phyloP scores from a whole-genome alignment of 1,140 invertebrate species.

The Palaemon carinicauda region DNA sequence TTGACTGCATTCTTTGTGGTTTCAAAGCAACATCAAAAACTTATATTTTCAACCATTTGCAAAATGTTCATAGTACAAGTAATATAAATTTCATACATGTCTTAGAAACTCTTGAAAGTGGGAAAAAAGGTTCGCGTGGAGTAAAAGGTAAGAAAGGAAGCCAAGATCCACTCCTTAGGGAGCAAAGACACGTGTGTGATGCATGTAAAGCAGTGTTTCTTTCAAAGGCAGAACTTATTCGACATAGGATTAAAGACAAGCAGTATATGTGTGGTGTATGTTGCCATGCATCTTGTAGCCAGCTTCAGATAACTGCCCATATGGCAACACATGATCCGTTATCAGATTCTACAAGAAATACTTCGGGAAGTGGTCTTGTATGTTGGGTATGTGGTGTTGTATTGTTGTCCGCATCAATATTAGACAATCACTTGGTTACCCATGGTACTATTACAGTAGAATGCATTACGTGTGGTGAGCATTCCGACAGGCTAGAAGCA shows the following conservation, averaged over 20 bases:
- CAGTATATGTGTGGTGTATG: conserved; percentile 56
- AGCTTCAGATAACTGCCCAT: conserved; percentile 40
- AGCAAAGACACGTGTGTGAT: conserved; percentile 41
- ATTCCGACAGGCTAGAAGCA: not conserved
- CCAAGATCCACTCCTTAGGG: conserved; percentile 22
- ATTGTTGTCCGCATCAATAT: not conserved
- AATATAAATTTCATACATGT: conserved; percentile 50
- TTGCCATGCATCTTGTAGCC: conserved; percentile 52
- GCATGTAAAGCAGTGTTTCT: conserved; percentile 49
- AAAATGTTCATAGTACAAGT: conserved; percentile 39
- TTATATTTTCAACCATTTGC: conserved; percentile 47
- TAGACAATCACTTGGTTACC: conserved; percentile 42
- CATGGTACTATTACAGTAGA: conserved; percentile 37
- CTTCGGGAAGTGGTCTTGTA: not conserved
- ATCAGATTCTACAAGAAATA: not conserved
- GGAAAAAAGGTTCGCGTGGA: conserved; percentile 3
- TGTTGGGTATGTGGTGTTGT: conserved; percentile 48
- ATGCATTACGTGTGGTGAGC: conserved; percentile 43
- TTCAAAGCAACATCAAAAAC: conserved; percentile 39
- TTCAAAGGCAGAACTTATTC: conserved; percentile 54
- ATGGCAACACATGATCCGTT: conserved; percentile 40
- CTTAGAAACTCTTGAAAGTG: conserved; percentile 15
- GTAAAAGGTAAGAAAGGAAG: conserved; percentile 17
- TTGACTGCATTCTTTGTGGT: conserved; percentile 50
- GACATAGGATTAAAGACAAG: conserved; percentile 58